phyloP scores from a whole-genome alignment of 2,113 vertebrate species.

The Drymodes brunneopygia region DNA sequence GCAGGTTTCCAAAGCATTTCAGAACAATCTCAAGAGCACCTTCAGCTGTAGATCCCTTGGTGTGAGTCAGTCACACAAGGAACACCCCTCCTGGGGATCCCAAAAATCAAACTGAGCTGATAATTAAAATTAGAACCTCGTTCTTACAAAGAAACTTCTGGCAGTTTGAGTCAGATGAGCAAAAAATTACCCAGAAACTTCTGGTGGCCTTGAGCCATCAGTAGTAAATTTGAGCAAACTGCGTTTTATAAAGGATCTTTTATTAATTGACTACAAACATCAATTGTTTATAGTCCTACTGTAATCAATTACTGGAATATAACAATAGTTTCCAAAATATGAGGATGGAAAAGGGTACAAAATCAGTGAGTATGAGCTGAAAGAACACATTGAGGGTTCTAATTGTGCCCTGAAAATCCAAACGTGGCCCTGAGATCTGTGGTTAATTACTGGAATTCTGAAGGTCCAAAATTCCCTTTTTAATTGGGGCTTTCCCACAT shows the following conservation, averaged over 20 bases:
- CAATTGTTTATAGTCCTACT: not conserved
- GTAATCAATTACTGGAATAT: not conserved
- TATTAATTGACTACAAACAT: not conserved
- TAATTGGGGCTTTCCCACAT: not conserved
- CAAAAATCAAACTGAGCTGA: not conserved
- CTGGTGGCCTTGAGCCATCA: not conserved
- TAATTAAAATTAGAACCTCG: not conserved
- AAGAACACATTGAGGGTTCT: not conserved
- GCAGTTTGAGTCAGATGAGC: not conserved
- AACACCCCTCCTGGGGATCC: not conserved
- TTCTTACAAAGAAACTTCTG: not conserved
- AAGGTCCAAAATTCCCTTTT: not conserved
- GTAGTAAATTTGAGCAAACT: not conserved
- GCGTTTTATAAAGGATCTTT: not conserved
- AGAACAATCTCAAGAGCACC: not conserved
- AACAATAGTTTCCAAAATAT: not conserved
- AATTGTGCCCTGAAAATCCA: not conserved
- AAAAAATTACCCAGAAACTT: not conserved
- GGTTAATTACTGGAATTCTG: not conserved
- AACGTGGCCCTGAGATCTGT: not conserved
- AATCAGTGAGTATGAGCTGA: not conserved
- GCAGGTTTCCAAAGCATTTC: not conserved
- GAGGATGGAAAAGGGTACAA: not conserved
- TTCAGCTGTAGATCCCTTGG: not conserved
- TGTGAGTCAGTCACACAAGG: not conserved